Evolutionary conservation across 1,140 invertebrate species (phyloP).

Genomic region (Drosophila pseudoananassae): DNA sequence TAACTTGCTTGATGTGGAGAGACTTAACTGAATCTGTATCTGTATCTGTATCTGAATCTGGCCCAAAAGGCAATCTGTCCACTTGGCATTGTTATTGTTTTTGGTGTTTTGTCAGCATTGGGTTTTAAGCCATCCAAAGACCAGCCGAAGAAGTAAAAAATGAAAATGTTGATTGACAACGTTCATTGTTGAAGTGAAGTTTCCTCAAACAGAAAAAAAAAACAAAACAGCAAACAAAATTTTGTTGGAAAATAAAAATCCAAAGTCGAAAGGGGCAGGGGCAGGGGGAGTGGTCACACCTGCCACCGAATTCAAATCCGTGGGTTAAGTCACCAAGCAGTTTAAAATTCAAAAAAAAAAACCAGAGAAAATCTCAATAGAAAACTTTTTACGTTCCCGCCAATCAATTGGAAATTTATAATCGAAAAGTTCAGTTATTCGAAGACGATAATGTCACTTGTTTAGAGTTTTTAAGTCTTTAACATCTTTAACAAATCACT

Average conservation of each 20-base stretch:
- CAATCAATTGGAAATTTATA: slow-evolving; percentile 24
- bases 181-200: slow-evolving; percentile 23
- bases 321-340: slow-evolving; percentile 22
- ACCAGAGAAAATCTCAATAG: slow-evolving; percentile 1
- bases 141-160: slow-evolving; percentile 5
- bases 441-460: not conserved
- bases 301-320: slow-evolving; percentile 38
- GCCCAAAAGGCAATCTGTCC: slow-evolving; percentile 54
- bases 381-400: slow-evolving; percentile 25
- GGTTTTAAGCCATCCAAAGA: slow-evolving; percentile 23
- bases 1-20: not conserved
- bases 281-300: slow-evolving; percentile 20
- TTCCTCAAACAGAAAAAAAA: slow-evolving; percentile 6
- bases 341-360: not conserved
- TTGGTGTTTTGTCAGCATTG: slow-evolving; percentile 54
- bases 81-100: slow-evolving; percentile 44
- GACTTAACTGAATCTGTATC: slow-evolving; percentile 34
- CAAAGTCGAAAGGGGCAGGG: not conserved
- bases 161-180: slow-evolving; percentile 49
- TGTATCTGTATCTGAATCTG: slow-evolving; percentile 21
- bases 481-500: not conserved
- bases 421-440: slow-evolving; percentile 2
- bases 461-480: not conserved
- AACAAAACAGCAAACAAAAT: not conserved
- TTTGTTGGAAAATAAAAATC: not conserved